Percentiles rank a stretch among this genome's conserved stretches.
phyloP scores from a whole-genome alignment of 2,888 invertebrate genomes.

The Pogonocherus hispidulus region DNA sequence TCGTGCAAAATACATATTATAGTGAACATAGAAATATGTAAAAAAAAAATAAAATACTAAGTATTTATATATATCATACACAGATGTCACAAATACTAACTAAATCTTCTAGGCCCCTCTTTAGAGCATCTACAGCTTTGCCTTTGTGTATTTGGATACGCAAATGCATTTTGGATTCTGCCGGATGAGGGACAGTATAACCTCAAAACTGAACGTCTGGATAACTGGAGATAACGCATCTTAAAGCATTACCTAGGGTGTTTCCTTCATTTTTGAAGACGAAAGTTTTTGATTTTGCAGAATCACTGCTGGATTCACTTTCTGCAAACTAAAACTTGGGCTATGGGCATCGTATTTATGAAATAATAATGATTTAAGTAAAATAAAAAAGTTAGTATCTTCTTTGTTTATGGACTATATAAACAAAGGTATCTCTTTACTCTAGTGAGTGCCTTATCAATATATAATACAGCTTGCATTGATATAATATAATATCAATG shows the following conservation, averaged over 20 bases:
- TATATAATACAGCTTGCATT: too few relatives aligned
- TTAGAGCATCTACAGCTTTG: slow-evolving; percentile 83
- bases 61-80: too few relatives aligned
- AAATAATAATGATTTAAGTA: not conserved
- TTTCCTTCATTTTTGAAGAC: slow-evolving; percentile 93
- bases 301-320: slow-evolving; percentile 79
- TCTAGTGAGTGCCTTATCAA: too few relatives aligned
- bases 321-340: slow-evolving; percentile 75
- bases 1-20: too few relatives aligned
- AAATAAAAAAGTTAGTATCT: not conserved
- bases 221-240: slow-evolving; percentile 88
- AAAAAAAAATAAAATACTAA: too few relatives aligned
- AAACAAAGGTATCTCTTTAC: too few relatives aligned
- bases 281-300: slow-evolving; percentile 86
- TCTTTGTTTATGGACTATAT: too few relatives aligned
- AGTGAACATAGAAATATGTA: too few relatives aligned
- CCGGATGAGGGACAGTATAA: slow-evolving; percentile 95
- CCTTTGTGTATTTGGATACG: slow-evolving; percentile 86
- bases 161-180: slow-evolving; percentile 92
- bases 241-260: slow-evolving; percentile 95
- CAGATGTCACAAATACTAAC: slow-evolving; percentile 84
- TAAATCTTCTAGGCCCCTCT: slow-evolving; percentile 84
- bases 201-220: slow-evolving; percentile 93
- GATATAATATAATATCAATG: too few relatives aligned
- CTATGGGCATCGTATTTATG: slow-evolving; percentile 30